Base-by-base conservation (phyloP, 2,797 vertebrate species). In the Mormyrops attenuatus region DNA sequence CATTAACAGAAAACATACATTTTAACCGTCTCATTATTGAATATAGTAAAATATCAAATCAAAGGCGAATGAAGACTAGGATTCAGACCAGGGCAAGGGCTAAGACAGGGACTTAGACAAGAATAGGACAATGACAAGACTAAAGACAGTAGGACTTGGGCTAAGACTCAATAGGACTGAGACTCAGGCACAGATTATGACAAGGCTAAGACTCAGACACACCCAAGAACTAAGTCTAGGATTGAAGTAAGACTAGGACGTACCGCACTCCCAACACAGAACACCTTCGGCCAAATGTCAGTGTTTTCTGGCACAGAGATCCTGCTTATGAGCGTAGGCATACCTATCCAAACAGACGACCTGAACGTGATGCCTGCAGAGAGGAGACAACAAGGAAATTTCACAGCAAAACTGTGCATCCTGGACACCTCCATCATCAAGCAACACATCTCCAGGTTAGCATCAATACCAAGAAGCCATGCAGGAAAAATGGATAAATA, bases 241-340 rank as follows among this genome's bases (percentile, higher is more conserved):
- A 84, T n/a, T 47, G 41, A 47, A 20, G n/a, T 9, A 47, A 84
- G 82, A 34, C 66, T 17, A 6, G 13, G 66, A 94, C 95, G 49
- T 94, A 99, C 98, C 30, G 98, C 96, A 0, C 96, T 99, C 88
- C 97, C 97, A 34, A 99, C 97, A 0, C 98, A 99, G 95, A 98
- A 98, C 47, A 94, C 95, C 82, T 97, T 94, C 0, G 98, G 98
- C 97, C 97, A 97, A 1, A 96, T 30, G 0, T 96, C 93, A 0
- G 96, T 97, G 91, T 92, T 91, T 0, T 98, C 98, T 66, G 90
- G 91, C 49, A 91, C 88, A 0, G 98, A 97, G 93, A 98, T 96
- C 88, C 93, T 91, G 2, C 94, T 94, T 5, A 97, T 89, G 89
- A 98, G 93, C 86, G 89, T 92, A 0, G 98, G 98, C 88, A 96